Conservation (phyloP, 1,140 invertebrate genomes). For the Drosophila simulans region DNA sequence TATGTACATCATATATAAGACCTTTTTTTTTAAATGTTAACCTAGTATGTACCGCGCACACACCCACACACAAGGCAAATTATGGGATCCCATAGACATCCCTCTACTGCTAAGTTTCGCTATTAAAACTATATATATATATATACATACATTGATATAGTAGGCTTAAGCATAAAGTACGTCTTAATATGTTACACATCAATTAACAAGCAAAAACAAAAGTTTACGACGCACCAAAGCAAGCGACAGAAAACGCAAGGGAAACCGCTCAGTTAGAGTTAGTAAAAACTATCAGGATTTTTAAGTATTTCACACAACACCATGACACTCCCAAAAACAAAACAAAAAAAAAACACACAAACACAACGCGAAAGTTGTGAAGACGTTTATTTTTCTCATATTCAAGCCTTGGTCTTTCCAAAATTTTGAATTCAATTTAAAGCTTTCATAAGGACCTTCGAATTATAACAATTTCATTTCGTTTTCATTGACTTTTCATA, state of each 20-base stretch:
- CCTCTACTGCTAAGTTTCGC: constrained; percentile 23
- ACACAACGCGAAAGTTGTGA: constrained; percentile 29
- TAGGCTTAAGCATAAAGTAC: constrained; percentile 19
- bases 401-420: constrained; percentile 35
- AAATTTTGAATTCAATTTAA: constrained; percentile 5
- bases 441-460: too few species aligned
- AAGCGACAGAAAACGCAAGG: constrained; percentile 6
- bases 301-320: constrained; percentile 35
- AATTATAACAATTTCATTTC: not conserved
- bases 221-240: constrained; percentile 49
- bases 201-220: constrained; percentile 28
- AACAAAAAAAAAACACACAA: not conserved
- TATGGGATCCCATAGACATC: constrained; percentile 6
- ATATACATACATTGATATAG: constrained; percentile 19
- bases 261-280: constrained; percentile 43
- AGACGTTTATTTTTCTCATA: constrained; percentile 8
- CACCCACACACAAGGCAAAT: constrained; percentile 18
- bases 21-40: constrained; percentile 64
- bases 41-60: constrained; percentile 55
- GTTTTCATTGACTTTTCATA: not conserved
- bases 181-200: constrained; percentile 18
- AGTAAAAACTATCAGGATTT: constrained; percentile 46
- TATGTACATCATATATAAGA: constrained; percentile 35
- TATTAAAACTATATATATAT: constrained; percentile 28
- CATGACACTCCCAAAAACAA: constrained; percentile 14